These are phyloP conservation scores for Myrmophylax atrothorax DNA, from an alignment of 2,113 vertebrate genomes.

Conservation along the genomic window DNA sequence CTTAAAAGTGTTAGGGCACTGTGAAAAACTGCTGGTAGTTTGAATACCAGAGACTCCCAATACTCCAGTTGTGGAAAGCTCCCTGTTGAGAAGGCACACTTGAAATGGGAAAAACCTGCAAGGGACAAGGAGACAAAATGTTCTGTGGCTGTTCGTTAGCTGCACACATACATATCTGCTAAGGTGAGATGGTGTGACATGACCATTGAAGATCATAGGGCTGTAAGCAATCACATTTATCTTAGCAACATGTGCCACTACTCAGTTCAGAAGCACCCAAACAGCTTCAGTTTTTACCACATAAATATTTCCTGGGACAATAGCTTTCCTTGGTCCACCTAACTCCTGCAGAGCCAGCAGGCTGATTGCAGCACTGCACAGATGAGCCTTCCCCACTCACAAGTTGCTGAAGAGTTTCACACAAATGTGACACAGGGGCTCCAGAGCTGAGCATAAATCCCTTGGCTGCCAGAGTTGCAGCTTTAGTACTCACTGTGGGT, in stretches of 20 bases:
- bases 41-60: background rate
- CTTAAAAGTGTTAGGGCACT: background rate
- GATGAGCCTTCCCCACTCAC: accelerated
- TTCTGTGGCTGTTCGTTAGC: background rate
- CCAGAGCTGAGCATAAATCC: accelerated
- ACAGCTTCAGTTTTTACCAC: accelerated
- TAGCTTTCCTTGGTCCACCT: accelerated
- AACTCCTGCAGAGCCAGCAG: background rate
- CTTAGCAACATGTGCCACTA: accelerated
- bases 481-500: accelerated
- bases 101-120: accelerated
- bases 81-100: accelerated
- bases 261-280: no score
- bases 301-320: accelerated
- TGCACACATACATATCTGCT: accelerated
- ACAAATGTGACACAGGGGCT: accelerated
- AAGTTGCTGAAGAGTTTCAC: accelerated
- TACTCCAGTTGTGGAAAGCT: background rate
- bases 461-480: accelerated
- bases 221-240: background rate
- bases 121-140: background rate
- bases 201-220: background rate
- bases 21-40: background rate
- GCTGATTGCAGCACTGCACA: accelerated
- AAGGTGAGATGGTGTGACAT: background rate